These are phyloP conservation scores for Chlorocebus sabaeus DNA, from an alignment of 2,113 vertebrate species.

Conservation along the genomic window DNA sequence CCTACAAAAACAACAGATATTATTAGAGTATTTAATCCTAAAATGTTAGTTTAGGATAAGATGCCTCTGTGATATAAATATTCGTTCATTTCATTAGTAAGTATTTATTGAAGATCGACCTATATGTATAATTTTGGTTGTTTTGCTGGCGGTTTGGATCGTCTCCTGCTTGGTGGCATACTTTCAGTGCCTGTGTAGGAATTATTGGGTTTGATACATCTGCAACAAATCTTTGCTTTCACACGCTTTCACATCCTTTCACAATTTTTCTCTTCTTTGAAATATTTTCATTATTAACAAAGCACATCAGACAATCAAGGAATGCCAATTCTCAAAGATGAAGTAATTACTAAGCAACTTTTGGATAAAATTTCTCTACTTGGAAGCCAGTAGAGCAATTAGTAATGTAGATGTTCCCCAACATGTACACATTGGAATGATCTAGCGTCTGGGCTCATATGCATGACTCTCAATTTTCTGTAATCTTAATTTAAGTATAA, in stretches of 20 bases:
- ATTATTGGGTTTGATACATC: not conserved
- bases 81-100: not conserved
- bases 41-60: not conserved
- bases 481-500: not conserved
- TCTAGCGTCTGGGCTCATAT: not conserved
- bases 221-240: not conserved
- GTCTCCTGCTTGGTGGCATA: not conserved
- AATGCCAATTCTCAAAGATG: not conserved
- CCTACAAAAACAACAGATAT: not conserved
- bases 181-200: not conserved
- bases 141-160: not conserved
- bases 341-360: conserved; percentile 23
- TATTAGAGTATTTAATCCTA: not conserved
- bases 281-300: not conserved
- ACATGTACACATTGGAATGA: not conserved
- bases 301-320: not conserved
- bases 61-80: not conserved
- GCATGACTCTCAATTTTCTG: not conserved
- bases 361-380: not conserved
- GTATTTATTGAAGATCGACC: not conserved
- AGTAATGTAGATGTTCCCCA: not conserved
- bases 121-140: not conserved
- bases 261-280: not conserved
- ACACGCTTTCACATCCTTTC: not conserved
- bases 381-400: not conserved